Base-by-base conservation (phyloP, 1,140 invertebrate species). In the Drosophila baimaii region DNA sequence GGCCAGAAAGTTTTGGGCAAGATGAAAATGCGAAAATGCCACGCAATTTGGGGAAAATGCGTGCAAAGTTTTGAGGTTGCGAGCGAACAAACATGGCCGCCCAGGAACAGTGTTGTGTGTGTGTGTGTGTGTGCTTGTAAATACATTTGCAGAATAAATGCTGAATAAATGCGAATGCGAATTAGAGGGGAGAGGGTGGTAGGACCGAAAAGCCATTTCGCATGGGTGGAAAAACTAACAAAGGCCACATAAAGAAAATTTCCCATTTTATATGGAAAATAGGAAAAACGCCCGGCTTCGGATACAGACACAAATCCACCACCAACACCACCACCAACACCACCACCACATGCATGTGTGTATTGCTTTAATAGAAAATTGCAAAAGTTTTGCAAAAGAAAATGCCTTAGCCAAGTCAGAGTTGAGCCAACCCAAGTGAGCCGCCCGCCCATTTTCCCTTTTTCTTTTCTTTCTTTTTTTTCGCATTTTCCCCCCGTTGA, bases 331-430 rank as follows among this genome's bases (percentile, higher is more conserved):
- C 63, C 73, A 75, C 74, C 68, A 66, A 27, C 57, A 39, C 41
- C 74, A 59, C 39, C 58, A 19, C 56, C 55, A 56, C 51, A 62
- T 66, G 33, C 65, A 78, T 64, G 80, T 89, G 77, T 89, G 84
- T 89, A 89, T 89, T 89, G 84, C 84, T 89, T 89, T 89, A 89
- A 89, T 89, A 89, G 84, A 89, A 89, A 89, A 89, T 89, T 89
- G 84, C 84, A 89, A 89, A 89, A 89, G 80, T 89, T 89, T 89
- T 59, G 84, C 81, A 81, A 89, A 89, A 88, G 83, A 88, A 88
- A 88, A 86, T 86, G 83, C 83, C 83, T 83, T 72, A 88, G 79
- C 70, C 80, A 82, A 71, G 79, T 49, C 80, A 83, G 55, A 17
- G 57, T 51, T 55, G 68, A 70, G 75, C 71, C 83, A 89, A 80